Percentiles rank a stretch among this genome's conserved stretches.
phyloP scores from a whole-genome alignment of 2,797 vertebrate species.

The Phalanger gymnotis region DNA sequence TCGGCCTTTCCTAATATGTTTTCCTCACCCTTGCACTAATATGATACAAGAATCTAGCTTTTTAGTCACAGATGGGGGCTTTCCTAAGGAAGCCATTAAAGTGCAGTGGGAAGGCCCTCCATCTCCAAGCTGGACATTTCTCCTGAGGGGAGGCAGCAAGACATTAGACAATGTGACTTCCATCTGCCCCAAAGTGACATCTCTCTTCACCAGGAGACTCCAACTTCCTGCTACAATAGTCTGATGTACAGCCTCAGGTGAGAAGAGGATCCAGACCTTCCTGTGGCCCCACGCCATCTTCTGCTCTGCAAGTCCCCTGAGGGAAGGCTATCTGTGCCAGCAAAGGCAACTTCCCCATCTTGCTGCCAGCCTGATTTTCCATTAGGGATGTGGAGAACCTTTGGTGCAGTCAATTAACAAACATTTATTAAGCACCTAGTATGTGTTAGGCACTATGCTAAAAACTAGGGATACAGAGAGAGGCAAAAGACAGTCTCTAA shows the following conservation, averaged over 20 bases:
- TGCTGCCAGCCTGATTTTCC: neutral
- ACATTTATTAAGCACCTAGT: neutral
- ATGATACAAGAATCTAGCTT: neutral
- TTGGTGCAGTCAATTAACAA: neutral
- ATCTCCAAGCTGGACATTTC: neutral
- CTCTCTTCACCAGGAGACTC: neutral
- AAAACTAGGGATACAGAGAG: neutral
- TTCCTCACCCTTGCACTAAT: neutral
- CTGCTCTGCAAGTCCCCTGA: neutral
- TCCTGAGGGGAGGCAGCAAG: neutral
- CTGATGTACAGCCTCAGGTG: neutral
- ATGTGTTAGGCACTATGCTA: neutral
- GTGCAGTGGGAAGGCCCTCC: too few species aligned
- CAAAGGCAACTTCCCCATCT: neutral
- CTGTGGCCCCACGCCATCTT: neutral
- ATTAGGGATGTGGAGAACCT: neutral
- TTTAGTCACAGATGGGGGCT: neutral
- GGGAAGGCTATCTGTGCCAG: neutral
- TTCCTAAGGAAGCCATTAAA: too few species aligned
- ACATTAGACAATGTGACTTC: neutral
- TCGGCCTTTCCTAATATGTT: neutral
- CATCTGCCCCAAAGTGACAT: neutral
- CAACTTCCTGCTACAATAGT: neutral
- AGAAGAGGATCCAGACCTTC: neutral
- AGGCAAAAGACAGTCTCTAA: neutral